A percentile compares a stretch with the other conserved stretches of the same genome.
phyloP scores from a whole-genome alignment of 2,888 invertebrate species.

The Drosophila suboccidentalis region DNA sequence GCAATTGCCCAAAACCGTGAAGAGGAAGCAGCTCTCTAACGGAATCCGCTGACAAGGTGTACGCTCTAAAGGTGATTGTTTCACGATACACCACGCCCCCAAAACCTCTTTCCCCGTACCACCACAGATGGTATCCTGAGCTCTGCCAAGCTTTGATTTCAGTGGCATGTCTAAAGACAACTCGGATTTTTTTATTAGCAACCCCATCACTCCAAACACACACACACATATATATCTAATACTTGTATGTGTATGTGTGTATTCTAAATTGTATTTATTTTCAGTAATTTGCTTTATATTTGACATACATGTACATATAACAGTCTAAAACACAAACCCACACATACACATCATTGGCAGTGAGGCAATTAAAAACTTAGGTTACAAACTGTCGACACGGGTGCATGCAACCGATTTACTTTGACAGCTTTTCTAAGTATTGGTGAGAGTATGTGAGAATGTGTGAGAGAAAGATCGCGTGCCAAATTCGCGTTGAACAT shows the following conservation, averaged over 20 bases:
- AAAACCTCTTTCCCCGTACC: not conserved
- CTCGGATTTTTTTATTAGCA: slow-evolving; percentile 48
- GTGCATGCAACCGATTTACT: slow-evolving; percentile 71
- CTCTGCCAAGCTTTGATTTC: slow-evolving; percentile 55
- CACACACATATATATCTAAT: slow-evolving; percentile 3
- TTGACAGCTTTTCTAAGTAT: slow-evolving; percentile 27
- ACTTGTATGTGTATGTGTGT: slow-evolving; percentile 35
- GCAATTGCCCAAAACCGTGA: slow-evolving; percentile 23
- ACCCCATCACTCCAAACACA: slow-evolving; percentile 6
- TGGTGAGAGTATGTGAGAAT: slow-evolving; percentile 7
- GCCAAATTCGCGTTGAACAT: slow-evolving; percentile 51
- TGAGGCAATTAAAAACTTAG: slow-evolving; percentile 74
- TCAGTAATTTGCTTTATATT: slow-evolving; percentile 66
- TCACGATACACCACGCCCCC: slow-evolving; percentile 38
- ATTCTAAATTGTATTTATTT: slow-evolving; percentile 77
- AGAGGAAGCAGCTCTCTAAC: slow-evolving; percentile 48
- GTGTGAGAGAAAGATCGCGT: slow-evolving; percentile 50
- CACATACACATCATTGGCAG: slow-evolving; percentile 22
- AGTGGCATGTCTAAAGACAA: slow-evolving; percentile 75
- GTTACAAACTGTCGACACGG: slow-evolving; percentile 77
- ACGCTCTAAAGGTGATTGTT: slow-evolving; percentile 63
- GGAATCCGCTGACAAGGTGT: slow-evolving; percentile 55
- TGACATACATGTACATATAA: slow-evolving; percentile 38
- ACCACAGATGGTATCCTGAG: slow-evolving; percentile 23
- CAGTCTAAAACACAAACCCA: slow-evolving; percentile 14